Evolutionary conservation across 2,888 invertebrate genomes (phyloP).

Genomic region (Actias luna): DNA sequence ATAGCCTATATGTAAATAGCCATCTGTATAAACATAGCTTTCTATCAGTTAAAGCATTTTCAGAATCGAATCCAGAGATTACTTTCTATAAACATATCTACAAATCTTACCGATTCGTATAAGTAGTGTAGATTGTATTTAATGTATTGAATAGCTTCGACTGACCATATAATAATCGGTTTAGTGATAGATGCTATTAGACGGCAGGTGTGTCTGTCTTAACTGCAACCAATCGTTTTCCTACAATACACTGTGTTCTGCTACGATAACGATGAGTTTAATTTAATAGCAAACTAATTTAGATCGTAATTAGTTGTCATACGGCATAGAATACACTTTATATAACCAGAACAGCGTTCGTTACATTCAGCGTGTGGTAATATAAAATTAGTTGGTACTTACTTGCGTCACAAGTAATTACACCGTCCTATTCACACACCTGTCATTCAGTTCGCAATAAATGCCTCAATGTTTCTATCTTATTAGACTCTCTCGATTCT

Average conservation of each 20-base stretch:
- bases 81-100: too few relatives aligned
- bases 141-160: constrained; percentile 7
- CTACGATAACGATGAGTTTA: neutral
- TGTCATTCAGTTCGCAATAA: constrained; percentile 41
- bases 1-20: too few relatives aligned
- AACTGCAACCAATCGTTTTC: constrained; percentile 14
- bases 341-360: constrained; percentile 11
- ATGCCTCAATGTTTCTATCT: constrained; percentile 19
- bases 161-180: constrained; percentile 5
- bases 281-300: constrained; percentile 11
- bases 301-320: constrained; percentile 7
- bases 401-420: constrained; percentile 48
- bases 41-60: too few relatives aligned
- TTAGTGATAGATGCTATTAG: constrained; percentile 4
- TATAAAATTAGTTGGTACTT: constrained; percentile 31
- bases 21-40: too few relatives aligned
- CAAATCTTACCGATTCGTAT: too few relatives aligned
- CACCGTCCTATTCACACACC: constrained; percentile 40
- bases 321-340: constrained; percentile 11
- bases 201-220: neutral
- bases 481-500: constrained; percentile 20
- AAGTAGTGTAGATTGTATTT: neutral
- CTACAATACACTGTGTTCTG: neutral
- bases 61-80: too few relatives aligned
- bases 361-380: constrained; percentile 31